Evolutionary conservation across 2,797 vertebrate species (phyloP).

Genomic region (Poecilia gillii): DNA sequence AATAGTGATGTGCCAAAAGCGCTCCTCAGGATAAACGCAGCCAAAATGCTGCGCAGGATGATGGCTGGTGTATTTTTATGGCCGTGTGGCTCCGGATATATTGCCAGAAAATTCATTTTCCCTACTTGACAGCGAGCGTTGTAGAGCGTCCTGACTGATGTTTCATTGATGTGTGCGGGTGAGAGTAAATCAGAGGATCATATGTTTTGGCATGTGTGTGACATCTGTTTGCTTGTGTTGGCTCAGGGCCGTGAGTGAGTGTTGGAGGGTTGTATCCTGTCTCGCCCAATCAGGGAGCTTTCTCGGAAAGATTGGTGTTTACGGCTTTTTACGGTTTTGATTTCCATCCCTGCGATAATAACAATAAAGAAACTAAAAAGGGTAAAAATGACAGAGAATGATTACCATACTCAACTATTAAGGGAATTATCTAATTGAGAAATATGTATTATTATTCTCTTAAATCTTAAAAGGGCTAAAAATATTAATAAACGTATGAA

Average conservation of each 20-base stretch:
- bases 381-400: neutral
- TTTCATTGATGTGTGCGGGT: slow-evolving; percentile 22
- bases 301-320: slow-evolving; percentile 6
- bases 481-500: neutral
- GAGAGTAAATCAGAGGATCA: slow-evolving; percentile 14
- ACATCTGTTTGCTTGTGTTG: slow-evolving; percentile 37
- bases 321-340: neutral
- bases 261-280: slow-evolving; percentile 11
- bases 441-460: neutral
- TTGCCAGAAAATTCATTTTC: slow-evolving; percentile 14
- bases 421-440: neutral
- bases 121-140: slow-evolving; percentile 11
- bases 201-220: slow-evolving; percentile 16
- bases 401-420: neutral
- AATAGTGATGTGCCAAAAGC: slow-evolving; percentile 14
- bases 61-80: slow-evolving; percentile 19
- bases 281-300: slow-evolving; percentile 22
- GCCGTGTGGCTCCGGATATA: slow-evolving; percentile 15
- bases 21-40: slow-evolving; percentile 20
- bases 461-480: neutral
- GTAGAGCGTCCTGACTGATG: slow-evolving; percentile 30
- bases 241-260: slow-evolving; percentile 4
- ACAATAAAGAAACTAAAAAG: neutral
- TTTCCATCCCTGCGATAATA: neutral
- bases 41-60: slow-evolving; percentile 13